Evolutionary conservation across 1,140 invertebrate genomes (phyloP), one percentile per base, ranked within the genome.

Genomic region (Ceratina japonica): DNA sequence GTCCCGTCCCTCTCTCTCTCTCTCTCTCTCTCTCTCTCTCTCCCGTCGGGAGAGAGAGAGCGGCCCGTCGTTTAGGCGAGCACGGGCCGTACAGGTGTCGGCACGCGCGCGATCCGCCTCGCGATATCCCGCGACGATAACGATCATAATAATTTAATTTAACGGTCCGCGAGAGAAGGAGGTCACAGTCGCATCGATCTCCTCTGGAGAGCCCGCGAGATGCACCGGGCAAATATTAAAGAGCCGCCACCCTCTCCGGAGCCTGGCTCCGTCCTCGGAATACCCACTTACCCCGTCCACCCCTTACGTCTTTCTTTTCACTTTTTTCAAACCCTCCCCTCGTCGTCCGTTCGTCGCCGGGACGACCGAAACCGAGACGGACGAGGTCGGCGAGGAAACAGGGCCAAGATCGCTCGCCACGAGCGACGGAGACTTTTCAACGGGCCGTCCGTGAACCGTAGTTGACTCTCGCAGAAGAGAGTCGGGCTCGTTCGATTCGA

Each of bases 101-200:
- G 52, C 51, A 61, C 37, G 37, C 59, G 49, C 59, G 62, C 52
- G 77, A 73, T 51, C n/a, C 52, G 15, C 7, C 7, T 56, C 59
- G 54, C 72, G 81, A 77, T 69, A 64, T 70, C 65, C 49, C 16
- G 1, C 79, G 75, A 85, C 84, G 82, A 85, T 81, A 85, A 85
- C 59, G 76, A 85, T 85, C 79, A 82, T 86, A 77, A 86, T 85
- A 85, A 86, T 86, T 82, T 82, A 77, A 85, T 86, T 83, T 86
- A 82, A 85, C 80, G 69, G 62, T 51, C 56, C 8, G 58, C 66
- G 58, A 44, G 83, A 81, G 75, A 86, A 82, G 58, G 84, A 85
- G 80, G 80, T 85, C 83, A 80, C 75, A 63, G 70, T 75, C 64
- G 75, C 80, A 76, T 79, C 75, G 80, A 82, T 75, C 78, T 71